Evolutionary conservation across 2,113 vertebrate species (phyloP).

Genomic region (Zosterops borbonicus): DNA sequence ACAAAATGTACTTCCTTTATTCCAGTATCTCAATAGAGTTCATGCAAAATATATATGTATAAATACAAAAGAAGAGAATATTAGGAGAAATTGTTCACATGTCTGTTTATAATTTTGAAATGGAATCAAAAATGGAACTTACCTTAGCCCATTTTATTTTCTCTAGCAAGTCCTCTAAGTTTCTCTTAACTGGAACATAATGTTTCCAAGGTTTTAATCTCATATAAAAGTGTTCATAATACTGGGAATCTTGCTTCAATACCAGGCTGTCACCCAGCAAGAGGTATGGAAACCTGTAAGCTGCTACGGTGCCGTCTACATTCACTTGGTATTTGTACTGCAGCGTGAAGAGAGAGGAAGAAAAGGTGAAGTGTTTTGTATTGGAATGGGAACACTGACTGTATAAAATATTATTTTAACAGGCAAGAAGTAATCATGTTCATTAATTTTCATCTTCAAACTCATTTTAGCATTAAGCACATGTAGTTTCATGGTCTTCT

Average conservation of each 20-base stretch:
- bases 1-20: background rate
- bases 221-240: constrained; percentile 90
- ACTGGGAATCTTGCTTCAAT: constrained; percentile 89
- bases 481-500: background rate
- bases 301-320: constrained; percentile 91
- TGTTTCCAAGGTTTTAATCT: constrained; percentile 81
- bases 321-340: constrained; percentile 95
- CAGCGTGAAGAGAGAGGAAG: background rate
- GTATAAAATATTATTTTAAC: background rate
- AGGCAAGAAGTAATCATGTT: background rate
- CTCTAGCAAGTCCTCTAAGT: constrained; percentile 86
- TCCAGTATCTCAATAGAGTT: background rate
- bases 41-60: background rate
- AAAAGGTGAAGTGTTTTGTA: background rate
- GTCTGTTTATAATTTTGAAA: background rate
- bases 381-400: background rate
- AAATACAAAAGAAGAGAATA: background rate
- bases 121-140: background rate
- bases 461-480: background rate
- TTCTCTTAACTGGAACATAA: constrained; percentile 84
- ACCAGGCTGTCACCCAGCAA: constrained; percentile 91
- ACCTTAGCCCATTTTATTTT: constrained; percentile 90
- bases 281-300: constrained; percentile 91
- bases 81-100: background rate
- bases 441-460: background rate